These are phyloP conservation scores for Stichodactyla helianthus DNA, from an alignment of 64 coral and sea anemone genomes.

Conservation along the genomic window DNA sequence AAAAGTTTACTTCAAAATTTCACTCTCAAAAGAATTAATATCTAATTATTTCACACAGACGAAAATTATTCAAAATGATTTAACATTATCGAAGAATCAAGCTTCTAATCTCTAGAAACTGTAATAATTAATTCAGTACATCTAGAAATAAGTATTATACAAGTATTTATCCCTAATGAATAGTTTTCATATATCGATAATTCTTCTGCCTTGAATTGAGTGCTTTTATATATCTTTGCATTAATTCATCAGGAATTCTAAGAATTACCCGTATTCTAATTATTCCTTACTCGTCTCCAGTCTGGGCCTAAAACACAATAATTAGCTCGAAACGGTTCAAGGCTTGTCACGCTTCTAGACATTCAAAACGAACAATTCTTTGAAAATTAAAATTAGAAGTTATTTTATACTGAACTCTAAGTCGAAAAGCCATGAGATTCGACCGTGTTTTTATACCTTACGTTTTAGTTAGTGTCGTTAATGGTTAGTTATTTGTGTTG, in stretches of 20 bases:
- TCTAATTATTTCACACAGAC: background rate
- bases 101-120: background rate
- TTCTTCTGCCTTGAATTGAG: too few species aligned
- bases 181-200: background rate
- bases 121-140: background rate
- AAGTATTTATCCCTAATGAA: background rate
- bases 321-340: too few species aligned
- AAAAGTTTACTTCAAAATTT: background rate
- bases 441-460: too few species aligned
- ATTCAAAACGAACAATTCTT: too few species aligned
- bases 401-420: too few species aligned
- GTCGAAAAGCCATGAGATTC: too few species aligned
- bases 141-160: background rate
- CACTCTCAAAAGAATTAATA: background rate
- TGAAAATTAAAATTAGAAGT: too few species aligned
- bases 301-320: background rate
- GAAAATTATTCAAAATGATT: background rate
- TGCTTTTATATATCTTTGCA: background rate
- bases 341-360: too few species aligned
- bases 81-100: background rate
- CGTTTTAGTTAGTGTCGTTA: too few species aligned
- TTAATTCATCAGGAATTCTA: background rate
- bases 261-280: background rate
- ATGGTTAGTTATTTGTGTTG: too few species aligned
- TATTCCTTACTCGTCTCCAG: background rate